Base-by-base conservation (phyloP, 2,113 vertebrate species). In the Emydura subglobosa region DNA sequence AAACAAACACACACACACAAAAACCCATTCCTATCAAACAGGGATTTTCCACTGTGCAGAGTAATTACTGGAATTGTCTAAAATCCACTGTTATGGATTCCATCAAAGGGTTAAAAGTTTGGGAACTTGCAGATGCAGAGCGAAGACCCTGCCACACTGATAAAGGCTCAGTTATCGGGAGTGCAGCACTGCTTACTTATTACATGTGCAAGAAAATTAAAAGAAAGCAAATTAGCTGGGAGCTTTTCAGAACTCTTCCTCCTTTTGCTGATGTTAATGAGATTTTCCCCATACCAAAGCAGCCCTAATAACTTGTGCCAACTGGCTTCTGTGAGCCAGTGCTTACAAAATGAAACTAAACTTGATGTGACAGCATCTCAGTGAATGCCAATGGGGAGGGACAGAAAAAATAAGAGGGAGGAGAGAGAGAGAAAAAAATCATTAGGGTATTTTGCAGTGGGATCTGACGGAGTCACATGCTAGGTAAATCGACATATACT, bases 191-290 rank as follows among this genome's bases (percentile, higher is more conserved):
- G 95, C 95, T 96, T 96, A 95, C 96, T 96, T 72, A 72, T 39
- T 72, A 96, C 94, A 96, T 95, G 96, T 96, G 95, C 94, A 94
- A 93, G 97, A 94, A 92, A 96, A 97, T 96, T 96, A 97, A 96
- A 97, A 97, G 96, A 97, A 97, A 96, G 94, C 94, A 97, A 96
- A 97, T 96, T 96, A 97, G 96, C 95, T 95, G 81, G 86, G 95
- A 97, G 93, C 89, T 91, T 96, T 93, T 95, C 96, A 95, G 96
- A 94, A 95, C 86, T 95, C 96, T 97, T 95, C 92, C 89, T 96
- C 95, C 95, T 95, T 95, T 97, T 95, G 93, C 97, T 97, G 95
- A 95, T 59, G 89, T 95, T 97, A 97, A 96, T 96, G 96, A 98
- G 97, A 97, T 96, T 97, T 96, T 88, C 92, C 92, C 91, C 49